phyloP scores from a whole-genome alignment of 2,113 vertebrate species.

The Grammomys surdaster region DNA sequence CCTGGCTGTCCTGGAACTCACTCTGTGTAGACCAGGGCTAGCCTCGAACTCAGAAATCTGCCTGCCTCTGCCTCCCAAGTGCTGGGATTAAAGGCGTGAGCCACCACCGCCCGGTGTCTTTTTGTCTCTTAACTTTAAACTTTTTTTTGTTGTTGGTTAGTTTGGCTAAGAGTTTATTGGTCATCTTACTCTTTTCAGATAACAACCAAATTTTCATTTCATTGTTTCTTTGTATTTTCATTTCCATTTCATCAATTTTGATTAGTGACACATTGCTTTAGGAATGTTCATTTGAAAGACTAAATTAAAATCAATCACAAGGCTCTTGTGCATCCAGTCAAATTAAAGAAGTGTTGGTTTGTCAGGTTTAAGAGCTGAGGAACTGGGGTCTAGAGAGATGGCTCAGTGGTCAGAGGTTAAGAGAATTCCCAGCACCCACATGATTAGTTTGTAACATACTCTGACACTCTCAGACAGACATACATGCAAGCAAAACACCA shows the following conservation, averaged over 20 bases:
- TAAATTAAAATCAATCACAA: not conserved
- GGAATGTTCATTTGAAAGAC: conserved; percentile 21
- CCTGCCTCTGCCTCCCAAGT: too few relatives aligned
- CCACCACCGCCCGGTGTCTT: not conserved
- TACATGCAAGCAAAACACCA: too few relatives aligned
- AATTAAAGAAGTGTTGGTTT: not conserved
- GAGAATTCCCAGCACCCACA: too few relatives aligned
- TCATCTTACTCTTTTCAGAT: not conserved
- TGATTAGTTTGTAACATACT: too few relatives aligned
- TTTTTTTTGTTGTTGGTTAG: not conserved
- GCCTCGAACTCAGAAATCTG: too few relatives aligned
- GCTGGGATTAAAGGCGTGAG: too few relatives aligned
- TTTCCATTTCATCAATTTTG: not conserved
- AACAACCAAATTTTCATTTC: not conserved
- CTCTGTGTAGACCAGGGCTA: too few relatives aligned
- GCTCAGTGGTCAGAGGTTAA: not conserved
- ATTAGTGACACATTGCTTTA: not conserved
- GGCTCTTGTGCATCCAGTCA: not conserved
- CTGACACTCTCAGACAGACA: too few relatives aligned
- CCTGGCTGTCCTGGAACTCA: too few relatives aligned
- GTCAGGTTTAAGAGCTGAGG: not conserved
- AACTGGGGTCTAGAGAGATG: not conserved
- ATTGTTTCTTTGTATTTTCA: not conserved
- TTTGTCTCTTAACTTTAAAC: not conserved
- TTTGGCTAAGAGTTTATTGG: not conserved